Base-by-base conservation (phyloP, 2,113 vertebrate genomes). In the Lontra canadensis region DNA sequence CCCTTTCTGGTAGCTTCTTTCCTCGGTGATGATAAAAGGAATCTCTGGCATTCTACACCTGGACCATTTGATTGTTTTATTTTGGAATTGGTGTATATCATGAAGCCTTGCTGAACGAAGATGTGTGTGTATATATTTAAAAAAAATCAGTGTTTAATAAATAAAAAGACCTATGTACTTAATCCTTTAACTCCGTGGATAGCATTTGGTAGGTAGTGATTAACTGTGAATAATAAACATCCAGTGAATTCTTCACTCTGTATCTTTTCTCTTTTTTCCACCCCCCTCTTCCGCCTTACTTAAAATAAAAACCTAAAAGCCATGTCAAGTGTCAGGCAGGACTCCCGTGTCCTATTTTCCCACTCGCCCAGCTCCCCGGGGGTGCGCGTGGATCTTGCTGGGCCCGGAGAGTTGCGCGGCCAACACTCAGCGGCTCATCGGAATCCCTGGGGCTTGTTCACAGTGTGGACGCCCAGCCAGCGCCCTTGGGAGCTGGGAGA, bases 181-280 rank as follows among this genome's bases (percentile, higher is more conserved):
- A 99, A 99, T 98, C 99, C 98, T 98, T 98, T 99, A 99, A 99
- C 98, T 98, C 98, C 98, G 98, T 98, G 98, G 98, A 87, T 98
- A 98, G 98, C 98, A 98, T 98, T 99, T 99, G 98, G 98, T 99
- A 99, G 99, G 98, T 99, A 99, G 99, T 98, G 98, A 99, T 99
- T 99, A 99, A 99, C 99, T 99, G 99, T 99, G 98, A 99, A 99
- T 98, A 99, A 99, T 99, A 99, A 99, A 99, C 98, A 98, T 98
- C 98, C 98, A 98, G 95, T 98, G 98, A 98, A 98, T 99, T 99
- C 99, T 99, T 99, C 98, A 98, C 98, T 98, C 96, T 98, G 98
- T 97, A 96, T 98, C 94, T 97, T 97, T 98, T 93, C 95, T 98
- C 98, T 95, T 98, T 98, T 98, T 74, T 73, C 2, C 7, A 3